These are phyloP conservation scores for Muntiacus reevesi DNA, from an alignment of 2,113 vertebrate species.

Conservation along the genomic window DNA sequence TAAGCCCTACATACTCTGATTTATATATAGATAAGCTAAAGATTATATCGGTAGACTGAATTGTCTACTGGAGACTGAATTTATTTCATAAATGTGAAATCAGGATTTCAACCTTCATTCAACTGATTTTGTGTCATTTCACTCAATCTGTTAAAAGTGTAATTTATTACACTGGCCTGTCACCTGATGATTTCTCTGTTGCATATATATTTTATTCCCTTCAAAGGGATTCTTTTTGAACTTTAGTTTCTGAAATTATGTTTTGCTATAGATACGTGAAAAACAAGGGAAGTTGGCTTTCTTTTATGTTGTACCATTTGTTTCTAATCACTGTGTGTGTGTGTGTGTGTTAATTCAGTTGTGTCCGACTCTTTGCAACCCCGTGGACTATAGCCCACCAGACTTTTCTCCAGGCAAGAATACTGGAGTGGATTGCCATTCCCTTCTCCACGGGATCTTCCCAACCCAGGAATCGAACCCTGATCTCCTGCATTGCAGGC, in stretches of 20 bases:
- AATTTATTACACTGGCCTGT: background rate
- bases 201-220: background rate
- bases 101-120: background rate
- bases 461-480: background rate
- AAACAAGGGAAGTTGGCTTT: background rate
- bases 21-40: background rate
- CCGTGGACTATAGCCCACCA: background rate
- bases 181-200: background rate
- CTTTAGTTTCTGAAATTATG: background rate
- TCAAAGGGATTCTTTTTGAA: background rate
- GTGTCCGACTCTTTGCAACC: accelerated
- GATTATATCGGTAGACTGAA: background rate
- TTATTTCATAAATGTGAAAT: background rate
- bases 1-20: background rate
- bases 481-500: background rate
- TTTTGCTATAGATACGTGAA: background rate
- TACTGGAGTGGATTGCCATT: background rate
- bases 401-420: background rate
- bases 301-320: background rate
- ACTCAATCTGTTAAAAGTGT: background rate
- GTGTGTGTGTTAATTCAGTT: background rate
- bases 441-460: background rate
- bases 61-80: background rate
- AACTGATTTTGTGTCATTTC: background rate
- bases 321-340: background rate